Percentiles rank a stretch among this genome's conserved stretches.
Conservation (phyloP, 2,888 invertebrate genomes). For the Macrosoma leucophasiata region DNA sequence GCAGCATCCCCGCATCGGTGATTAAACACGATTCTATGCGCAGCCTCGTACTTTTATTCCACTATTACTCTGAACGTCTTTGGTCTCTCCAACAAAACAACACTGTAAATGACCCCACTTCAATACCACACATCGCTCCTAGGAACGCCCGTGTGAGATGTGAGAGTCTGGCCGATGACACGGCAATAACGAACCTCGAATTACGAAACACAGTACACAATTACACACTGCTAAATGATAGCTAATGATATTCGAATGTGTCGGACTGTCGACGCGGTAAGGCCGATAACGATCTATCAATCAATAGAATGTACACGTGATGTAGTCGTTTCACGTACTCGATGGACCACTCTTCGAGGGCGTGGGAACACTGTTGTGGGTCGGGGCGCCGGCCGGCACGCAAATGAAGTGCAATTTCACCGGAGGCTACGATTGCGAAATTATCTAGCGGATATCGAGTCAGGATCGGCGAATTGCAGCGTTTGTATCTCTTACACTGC, state of each 20-base stretch:
- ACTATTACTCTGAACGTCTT: no score
- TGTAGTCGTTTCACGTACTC: conserved; percentile 1
- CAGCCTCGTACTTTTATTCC: conserved; percentile 62
- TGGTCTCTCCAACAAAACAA: conserved; percentile 27
- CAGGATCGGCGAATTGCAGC: no score
- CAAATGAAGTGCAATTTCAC: conserved; percentile 66
- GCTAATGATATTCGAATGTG: conserved; percentile 35
- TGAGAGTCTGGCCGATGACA: conserved; percentile 50
- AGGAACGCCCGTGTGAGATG: conserved; percentile 36
- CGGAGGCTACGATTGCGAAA: conserved; percentile 41
- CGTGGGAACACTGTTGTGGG: conserved; percentile 49
- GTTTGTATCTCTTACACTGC: no score
- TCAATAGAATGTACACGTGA: no score
- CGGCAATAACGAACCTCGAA: no score
- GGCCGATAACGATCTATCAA: conserved; percentile 37
- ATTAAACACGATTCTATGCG: conserved; percentile 75
- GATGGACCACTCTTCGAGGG: conserved; percentile 35
- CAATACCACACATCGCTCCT: conserved; percentile 41
- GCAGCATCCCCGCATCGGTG: conserved; percentile 49
- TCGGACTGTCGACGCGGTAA: conserved; percentile 42
- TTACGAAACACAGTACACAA: no score
- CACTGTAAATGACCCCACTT: conserved; percentile 43
- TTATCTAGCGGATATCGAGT: conserved; percentile 8
- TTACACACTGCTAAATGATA: conserved; percentile 43
- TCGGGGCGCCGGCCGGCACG: conserved; percentile 38